Conservation (phyloP, 2,888 invertebrate species). For the Drosophila fulvimacula region DNA sequence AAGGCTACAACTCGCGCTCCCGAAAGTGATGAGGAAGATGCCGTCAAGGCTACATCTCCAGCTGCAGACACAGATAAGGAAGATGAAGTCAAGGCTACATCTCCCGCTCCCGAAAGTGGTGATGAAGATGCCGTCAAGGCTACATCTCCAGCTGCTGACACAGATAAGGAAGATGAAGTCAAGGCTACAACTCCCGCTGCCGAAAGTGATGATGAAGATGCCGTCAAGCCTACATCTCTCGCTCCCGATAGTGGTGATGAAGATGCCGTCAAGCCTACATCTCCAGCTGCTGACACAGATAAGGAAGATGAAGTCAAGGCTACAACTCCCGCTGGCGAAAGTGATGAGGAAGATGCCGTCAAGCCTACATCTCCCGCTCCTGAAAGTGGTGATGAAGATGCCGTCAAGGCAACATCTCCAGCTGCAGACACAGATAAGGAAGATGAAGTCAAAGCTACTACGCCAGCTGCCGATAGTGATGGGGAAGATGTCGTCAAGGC, state of each 20-base stretch:
- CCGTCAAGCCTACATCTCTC: constrained; percentile 16
- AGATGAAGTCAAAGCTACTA: constrained; percentile 21
- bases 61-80: constrained; percentile 1
- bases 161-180: constrained; percentile 11
- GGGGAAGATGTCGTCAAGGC: constrained; percentile 7
- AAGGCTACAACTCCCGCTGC: constrained; percentile 3
- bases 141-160: constrained; percentile 21
- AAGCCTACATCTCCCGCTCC: constrained; percentile 14
- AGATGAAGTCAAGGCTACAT: constrained; percentile 20
- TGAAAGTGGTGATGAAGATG: constrained; percentile 4
- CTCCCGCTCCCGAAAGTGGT: no score
- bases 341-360: neutral
- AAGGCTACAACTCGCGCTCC: constrained; percentile 15
- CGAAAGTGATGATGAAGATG: constrained; percentile 8
- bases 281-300: neutral
- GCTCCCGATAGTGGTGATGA: constrained; percentile 14
- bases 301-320: constrained; percentile 7
- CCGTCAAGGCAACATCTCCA: constrained; percentile 19
- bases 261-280: neutral
- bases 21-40: constrained; percentile 4
- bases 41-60: constrained; percentile 19
- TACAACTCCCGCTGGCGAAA: constrained; percentile 19
- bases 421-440: constrained; percentile 1
- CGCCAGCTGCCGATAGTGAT: no score
- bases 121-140: constrained; percentile 6